Evolutionary conservation across 1,140 invertebrate genomes (phyloP), one percentile per base, ranked within the genome.

Genomic region (Linepithema humile): DNA sequence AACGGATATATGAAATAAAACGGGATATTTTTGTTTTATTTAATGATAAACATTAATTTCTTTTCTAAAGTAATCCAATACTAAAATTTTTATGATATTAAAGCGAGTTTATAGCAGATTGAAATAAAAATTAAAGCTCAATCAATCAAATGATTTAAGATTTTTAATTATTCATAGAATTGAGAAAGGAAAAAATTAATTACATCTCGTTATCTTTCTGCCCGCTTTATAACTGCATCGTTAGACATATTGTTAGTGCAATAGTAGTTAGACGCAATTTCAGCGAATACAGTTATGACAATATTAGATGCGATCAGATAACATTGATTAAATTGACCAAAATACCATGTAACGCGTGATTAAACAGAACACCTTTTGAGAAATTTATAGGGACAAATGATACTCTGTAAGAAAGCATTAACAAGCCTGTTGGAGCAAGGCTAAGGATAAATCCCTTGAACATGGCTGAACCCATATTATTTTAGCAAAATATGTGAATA

Each of bases 231-330:
- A 75, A 77, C 32, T 69, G 69, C n/a, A 77, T 85, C 77, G 69
- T 88, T 88, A 88, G 72, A 59, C 75, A 80, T 84, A 88, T 72
- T 72, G 88, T 89, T 89, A 89, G 88, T 89, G 74, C 80, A 85
- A 89, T 89, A 84, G 88, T 86, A 89, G 88, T 89, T 88, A 89
- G 88, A 89, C 84, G 88, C 82, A 82, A 77, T 82, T 57, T 86
- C 60, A 86, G 88, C 85, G 77, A 88, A 70, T 69, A 84, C 45
- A 50, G 65, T 88, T 89, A 85, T 82, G 65, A 89, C 65, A 70
- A 85, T 85, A 88, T 85, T 89, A 89, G 87, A 89, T 88, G 78
- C 83, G 57, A 83, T 26, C 43, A 57, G 64, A 75, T 85, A 73
- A 77, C 87, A 23, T 62, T 83, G 85, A 88, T 88, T 74, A 85